Conservation (phyloP, 2,888 invertebrate species). For the Chymomyza fuscimana region DNA sequence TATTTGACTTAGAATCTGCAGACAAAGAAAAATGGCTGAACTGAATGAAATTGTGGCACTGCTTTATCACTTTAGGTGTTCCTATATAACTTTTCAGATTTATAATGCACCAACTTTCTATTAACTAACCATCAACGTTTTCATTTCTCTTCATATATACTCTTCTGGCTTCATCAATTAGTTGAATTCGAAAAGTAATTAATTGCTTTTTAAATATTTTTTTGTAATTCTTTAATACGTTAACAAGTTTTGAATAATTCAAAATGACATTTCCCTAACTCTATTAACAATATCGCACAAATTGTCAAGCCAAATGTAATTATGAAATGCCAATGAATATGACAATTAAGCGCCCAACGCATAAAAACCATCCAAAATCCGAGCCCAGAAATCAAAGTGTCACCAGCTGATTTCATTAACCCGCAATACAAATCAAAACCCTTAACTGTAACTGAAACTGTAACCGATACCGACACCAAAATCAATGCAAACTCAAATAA, state of each 20-base stretch:
- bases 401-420: conserved; percentile 49
- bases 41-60: too few species aligned
- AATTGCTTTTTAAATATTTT: too few species aligned
- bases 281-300: background rate
- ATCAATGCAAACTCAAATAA: conserved; percentile 68
- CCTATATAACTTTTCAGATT: too few species aligned
- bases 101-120: too few species aligned
- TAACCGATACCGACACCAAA: conserved; percentile 42
- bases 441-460: conserved; percentile 17
- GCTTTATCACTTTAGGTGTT: too few species aligned
- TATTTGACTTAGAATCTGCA: too few species aligned
- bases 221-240: background rate
- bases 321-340: conserved; percentile 43
- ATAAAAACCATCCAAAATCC: conserved; percentile 7
- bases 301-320: background rate
- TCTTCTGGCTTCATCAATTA: too few species aligned
- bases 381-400: conserved; percentile 15
- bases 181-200: too few species aligned
- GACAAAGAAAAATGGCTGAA: too few species aligned
- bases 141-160: too few species aligned
- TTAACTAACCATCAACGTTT: too few species aligned
- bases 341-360: conserved; percentile 42
- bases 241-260: background rate
- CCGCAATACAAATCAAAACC: conserved; percentile 18
- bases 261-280: background rate